A percentile compares a stretch with the other conserved stretches of the same genome.
These are phyloP conservation scores for Spondyliosoma cantharus DNA, from an alignment of 2,797 vertebrate genomes.

Conservation along the genomic window DNA sequence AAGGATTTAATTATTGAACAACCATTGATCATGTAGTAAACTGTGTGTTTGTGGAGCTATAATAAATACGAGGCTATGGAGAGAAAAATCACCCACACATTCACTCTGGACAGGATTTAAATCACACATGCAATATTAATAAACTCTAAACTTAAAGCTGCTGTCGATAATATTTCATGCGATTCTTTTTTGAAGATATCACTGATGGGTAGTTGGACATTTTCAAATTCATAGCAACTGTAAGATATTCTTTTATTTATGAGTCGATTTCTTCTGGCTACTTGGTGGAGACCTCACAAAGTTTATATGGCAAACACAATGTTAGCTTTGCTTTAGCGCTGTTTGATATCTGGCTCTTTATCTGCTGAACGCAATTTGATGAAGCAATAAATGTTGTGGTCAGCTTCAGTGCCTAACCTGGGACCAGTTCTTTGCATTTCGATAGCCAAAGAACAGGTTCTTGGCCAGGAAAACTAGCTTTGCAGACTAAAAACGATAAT, in stretches of 20 bases:
- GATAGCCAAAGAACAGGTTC: too few species aligned
- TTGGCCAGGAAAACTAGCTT: too few species aligned
- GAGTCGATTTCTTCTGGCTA: neutral
- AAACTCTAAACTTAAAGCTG: neutral
- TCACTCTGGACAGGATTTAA: neutral
- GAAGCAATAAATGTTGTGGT: too few species aligned
- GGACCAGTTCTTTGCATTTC: too few species aligned
- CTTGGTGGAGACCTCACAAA: neutral
- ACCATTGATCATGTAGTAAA: neutral
- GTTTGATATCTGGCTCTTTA: neutral
- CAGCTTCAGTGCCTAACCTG: too few species aligned
- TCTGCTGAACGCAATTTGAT: neutral
- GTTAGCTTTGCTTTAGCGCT: neutral
- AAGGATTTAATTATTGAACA: neutral
- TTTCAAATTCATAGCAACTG: neutral
- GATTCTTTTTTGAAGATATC: neutral
- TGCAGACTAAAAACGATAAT: too few species aligned
- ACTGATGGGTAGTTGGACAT: neutral
- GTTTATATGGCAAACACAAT: neutral
- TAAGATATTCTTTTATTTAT: neutral
- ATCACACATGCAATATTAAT: slow-evolving; percentile 2
- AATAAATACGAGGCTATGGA: neutral
- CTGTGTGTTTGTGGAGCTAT: neutral
- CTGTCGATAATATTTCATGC: neutral
- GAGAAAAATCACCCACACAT: slow-evolving; percentile 1